Conservation (phyloP, 2,113 vertebrate species). For the Illadopsis cleaveri region DNA sequence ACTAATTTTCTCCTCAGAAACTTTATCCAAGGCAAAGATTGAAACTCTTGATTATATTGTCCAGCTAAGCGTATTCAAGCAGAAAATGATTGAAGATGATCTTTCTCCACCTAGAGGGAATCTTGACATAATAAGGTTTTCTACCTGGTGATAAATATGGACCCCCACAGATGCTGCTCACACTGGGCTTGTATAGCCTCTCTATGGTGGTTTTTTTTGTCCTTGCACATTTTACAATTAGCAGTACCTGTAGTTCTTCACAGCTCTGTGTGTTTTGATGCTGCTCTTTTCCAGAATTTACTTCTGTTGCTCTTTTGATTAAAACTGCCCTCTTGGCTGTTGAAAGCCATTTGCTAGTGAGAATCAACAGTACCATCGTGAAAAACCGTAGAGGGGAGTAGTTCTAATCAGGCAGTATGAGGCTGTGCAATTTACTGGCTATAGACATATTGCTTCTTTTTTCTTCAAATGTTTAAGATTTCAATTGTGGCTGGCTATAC, state of each 20-base stretch:
- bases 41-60: not conserved
- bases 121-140: not conserved
- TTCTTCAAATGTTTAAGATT: not conserved
- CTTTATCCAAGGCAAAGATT: not conserved
- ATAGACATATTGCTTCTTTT: not conserved
- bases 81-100: not conserved
- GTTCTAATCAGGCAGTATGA: not conserved
- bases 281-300: not conserved
- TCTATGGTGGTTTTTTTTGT: not conserved
- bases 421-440: not conserved
- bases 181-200: not conserved
- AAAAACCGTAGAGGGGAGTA: not conserved
- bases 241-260: not conserved
- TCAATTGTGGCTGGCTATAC: not conserved
- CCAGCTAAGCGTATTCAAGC: not conserved
- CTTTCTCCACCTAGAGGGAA: not conserved
- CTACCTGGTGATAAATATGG: not conserved
- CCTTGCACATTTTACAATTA: fast-evolving
- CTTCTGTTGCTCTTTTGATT: not conserved
- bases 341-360: not conserved
- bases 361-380: not conserved
- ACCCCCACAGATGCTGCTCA: not conserved
- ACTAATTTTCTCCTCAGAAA: not conserved
- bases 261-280: not conserved
- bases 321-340: not conserved